phyloP scores from a whole-genome alignment of 2,797 vertebrate species.

The Pseudochirops cupreus region DNA sequence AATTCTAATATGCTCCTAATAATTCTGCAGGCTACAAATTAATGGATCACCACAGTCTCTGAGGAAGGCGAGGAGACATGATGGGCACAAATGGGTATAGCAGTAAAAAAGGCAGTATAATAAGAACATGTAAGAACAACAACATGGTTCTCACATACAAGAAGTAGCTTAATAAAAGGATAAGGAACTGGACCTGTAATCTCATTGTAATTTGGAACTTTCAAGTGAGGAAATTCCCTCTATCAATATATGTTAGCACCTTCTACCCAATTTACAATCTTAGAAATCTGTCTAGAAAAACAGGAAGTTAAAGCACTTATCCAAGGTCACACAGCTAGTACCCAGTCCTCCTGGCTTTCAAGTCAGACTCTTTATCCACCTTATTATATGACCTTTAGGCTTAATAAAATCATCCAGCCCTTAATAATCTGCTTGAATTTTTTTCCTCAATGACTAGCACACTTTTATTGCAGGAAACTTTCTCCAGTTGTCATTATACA shows the following conservation, averaged over 20 bases:
- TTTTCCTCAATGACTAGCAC: not conserved
- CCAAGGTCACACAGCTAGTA: not conserved
- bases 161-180: not conserved
- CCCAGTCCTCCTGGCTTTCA: not conserved
- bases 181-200: not conserved
- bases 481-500: not conserved
- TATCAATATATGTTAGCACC: not conserved
- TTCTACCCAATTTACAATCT: not conserved
- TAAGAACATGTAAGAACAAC: not conserved
- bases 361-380: not conserved
- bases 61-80: not conserved
- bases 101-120: not conserved
- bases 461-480: not conserved
- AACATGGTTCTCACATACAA: not conserved
- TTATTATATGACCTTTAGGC: not conserved
- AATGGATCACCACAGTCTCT: not conserved
- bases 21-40: not conserved
- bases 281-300: too few relatives aligned
- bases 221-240: not conserved
- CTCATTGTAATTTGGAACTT: not conserved
- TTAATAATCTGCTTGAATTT: not conserved
- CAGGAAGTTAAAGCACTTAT: too few relatives aligned
- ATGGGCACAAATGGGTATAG: not conserved
- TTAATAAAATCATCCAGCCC: not conserved
- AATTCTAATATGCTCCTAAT: not conserved